Evolutionary conservation across 2,888 invertebrate species (phyloP).

Genomic region (Agrotis segetum): DNA sequence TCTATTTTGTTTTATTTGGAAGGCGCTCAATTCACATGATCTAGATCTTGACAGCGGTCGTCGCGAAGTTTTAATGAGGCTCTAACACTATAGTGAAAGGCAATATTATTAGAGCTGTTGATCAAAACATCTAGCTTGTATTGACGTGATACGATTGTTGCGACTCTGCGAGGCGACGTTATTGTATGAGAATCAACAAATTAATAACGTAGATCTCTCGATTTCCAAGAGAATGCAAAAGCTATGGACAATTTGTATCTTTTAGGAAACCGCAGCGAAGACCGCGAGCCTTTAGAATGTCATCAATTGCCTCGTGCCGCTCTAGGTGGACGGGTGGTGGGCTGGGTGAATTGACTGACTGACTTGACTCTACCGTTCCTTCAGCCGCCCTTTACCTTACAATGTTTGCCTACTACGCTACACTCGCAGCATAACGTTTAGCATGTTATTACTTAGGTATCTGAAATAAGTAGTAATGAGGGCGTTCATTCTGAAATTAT

Average conservation of each 20-base stretch:
- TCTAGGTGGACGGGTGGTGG: too few species aligned
- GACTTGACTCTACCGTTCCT: too few species aligned
- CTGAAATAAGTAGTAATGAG: too few species aligned
- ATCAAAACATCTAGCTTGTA: background rate
- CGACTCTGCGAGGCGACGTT: background rate
- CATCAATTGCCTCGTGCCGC: too few species aligned
- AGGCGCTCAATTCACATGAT: slow-evolving; percentile 7
- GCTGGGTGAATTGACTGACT: too few species aligned
- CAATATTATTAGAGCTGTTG: background rate
- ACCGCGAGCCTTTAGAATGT: slow-evolving; percentile 1
- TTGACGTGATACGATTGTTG: background rate
- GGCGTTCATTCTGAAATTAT: too few species aligned
- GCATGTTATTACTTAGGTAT: too few species aligned
- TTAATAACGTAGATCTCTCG: slow-evolving; percentile 30
- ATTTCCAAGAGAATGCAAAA: slow-evolving; percentile 40
- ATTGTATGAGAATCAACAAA: background rate
- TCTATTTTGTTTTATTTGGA: slow-evolving; percentile 11
- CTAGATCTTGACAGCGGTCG: background rate
- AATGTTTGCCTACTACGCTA: too few species aligned
- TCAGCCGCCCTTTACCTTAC: too few species aligned
- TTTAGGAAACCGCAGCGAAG: slow-evolving; percentile 41
- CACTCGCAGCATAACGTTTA: too few species aligned
- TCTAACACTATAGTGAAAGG: background rate
- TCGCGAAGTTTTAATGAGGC: slow-evolving; percentile 7
- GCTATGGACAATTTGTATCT: slow-evolving; percentile 49